Percentiles rank a stretch among this genome's conserved stretches.
Evolutionary conservation across 2,113 vertebrate genomes (phyloP).

Genomic region (Pelecanus crispus): DNA sequence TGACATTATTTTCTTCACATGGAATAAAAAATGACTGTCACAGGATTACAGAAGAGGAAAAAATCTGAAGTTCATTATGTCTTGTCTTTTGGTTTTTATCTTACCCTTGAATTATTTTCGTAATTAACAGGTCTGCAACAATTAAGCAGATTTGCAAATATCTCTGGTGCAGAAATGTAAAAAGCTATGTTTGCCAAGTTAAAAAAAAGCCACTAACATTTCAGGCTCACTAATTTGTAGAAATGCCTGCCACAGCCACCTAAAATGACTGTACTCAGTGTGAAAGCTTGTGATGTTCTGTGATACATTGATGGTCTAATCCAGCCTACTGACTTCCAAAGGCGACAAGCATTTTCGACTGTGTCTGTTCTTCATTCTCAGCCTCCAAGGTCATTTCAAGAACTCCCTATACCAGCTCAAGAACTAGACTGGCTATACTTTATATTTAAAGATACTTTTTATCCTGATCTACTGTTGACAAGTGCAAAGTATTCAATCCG

Average conservation of each 20-base stretch:
- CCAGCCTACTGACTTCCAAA: not conserved
- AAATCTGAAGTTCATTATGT: not conserved
- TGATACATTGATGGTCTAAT: not conserved
- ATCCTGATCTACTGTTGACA: not conserved
- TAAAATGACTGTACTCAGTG: not conserved
- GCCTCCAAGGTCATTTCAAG: conserved; percentile 27
- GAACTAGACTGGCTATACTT: not conserved
- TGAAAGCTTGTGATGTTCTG: not conserved
- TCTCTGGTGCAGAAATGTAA: not conserved
- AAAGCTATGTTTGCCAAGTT: not conserved
- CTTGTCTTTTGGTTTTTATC: not conserved
- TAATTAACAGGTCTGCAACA: conserved; percentile 7
- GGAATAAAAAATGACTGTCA: conserved; percentile 35
- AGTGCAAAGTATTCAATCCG: not conserved
- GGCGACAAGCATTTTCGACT: not conserved
- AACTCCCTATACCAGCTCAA: not conserved
- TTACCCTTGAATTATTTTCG: conserved; percentile 31
- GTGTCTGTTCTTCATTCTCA: not conserved
- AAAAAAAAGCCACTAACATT: not conserved
- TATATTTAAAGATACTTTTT: not conserved
- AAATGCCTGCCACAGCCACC: not conserved
- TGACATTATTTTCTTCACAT: conserved; percentile 65
- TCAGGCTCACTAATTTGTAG: not conserved
- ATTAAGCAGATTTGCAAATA: not conserved
- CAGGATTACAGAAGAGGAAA: conserved; percentile 18